These are phyloP conservation scores for Lacerta agilis DNA, from an alignment of 2,797 vertebrate species.

Conservation along the genomic window DNA sequence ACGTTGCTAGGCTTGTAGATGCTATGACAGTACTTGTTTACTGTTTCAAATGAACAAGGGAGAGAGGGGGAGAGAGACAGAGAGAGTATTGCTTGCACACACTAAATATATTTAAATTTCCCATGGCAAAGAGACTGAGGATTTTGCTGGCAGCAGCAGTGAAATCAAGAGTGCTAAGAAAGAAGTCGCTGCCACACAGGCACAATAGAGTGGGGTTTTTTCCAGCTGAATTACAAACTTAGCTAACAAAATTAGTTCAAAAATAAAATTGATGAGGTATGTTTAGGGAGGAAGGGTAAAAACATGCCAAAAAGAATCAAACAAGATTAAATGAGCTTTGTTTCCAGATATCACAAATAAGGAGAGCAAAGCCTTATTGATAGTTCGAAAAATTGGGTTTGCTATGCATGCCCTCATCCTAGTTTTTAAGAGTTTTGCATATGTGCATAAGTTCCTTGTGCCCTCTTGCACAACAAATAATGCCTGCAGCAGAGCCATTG, in stretches of 20 bases:
- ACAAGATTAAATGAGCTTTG: slow-evolving; percentile 29
- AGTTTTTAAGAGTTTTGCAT: background rate
- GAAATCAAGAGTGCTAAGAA: slow-evolving; percentile 64
- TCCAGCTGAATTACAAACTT: slow-evolving; percentile 50
- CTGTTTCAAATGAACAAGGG: slow-evolving; percentile 67
- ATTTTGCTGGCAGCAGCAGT: slow-evolving; percentile 72
- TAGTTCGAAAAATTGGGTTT: background rate
- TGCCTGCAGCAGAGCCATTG: background rate
- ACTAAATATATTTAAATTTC: slow-evolving; percentile 57
- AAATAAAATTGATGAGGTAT: slow-evolving; percentile 57
- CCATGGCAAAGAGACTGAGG: slow-evolving; percentile 66
- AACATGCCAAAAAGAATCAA: slow-evolving; percentile 41
- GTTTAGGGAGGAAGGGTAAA: slow-evolving; percentile 18
- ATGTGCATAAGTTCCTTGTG: background rate
- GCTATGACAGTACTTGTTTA: slow-evolving; percentile 67
- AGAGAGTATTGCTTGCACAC: background rate
- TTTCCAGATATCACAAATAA: slow-evolving; percentile 2
- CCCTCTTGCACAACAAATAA: background rate
- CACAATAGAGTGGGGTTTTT: slow-evolving; percentile 18
- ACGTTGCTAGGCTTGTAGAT: slow-evolving; percentile 67
- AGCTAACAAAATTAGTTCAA: slow-evolving; percentile 55
- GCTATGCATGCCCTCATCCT: background rate
- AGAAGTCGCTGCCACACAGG: slow-evolving; percentile 60
- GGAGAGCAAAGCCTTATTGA: slow-evolving; percentile 25
- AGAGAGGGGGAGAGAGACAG: background rate